These are phyloP conservation scores for Apantesis nais DNA, from an alignment of 2,888 invertebrate species.

Conservation along the genomic window DNA sequence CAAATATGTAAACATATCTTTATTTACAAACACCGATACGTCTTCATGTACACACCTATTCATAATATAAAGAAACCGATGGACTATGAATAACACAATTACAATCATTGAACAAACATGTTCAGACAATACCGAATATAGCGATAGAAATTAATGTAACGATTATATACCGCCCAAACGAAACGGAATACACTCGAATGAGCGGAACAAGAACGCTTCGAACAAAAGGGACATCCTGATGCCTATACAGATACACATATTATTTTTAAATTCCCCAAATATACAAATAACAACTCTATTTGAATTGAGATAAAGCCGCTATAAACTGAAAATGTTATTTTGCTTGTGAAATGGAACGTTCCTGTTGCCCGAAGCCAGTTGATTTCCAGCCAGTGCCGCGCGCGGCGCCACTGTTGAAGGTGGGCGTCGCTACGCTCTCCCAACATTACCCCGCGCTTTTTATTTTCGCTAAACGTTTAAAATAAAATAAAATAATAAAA, in stretches of 20 bases:
- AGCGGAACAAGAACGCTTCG: constrained; percentile 69
- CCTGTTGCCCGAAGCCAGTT: constrained; percentile 67
- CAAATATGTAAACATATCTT: constrained; percentile 11
- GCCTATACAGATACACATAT: constrained; percentile 54
- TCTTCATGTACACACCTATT: constrained; percentile 15
- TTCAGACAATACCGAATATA: constrained; percentile 41
- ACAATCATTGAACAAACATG: constrained; percentile 21
- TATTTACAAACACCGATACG: constrained; percentile 25
- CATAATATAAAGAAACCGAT: constrained; percentile 19
- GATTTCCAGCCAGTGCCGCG: constrained; percentile 78
- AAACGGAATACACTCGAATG: constrained; percentile 70
- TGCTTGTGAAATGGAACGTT: constrained; percentile 61
- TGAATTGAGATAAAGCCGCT: constrained; percentile 45
- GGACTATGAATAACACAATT: constrained; percentile 26
- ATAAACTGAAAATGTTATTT: constrained; percentile 42
- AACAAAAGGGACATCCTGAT: constrained; percentile 80
- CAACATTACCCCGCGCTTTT: constrained; percentile 61
- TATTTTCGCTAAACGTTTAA: constrained; percentile 47
- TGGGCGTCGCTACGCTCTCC: constrained; percentile 74
- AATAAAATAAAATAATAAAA: constrained; percentile 44
- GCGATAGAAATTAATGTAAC: constrained; percentile 59
- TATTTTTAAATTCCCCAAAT: constrained; percentile 11
- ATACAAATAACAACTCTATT: constrained; percentile 46
- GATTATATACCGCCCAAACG: constrained; percentile 57
- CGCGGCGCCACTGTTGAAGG: constrained; percentile 81